Base-by-base conservation (phyloP, 2,113 vertebrate species). In the Pygoscelis antarcticus region DNA sequence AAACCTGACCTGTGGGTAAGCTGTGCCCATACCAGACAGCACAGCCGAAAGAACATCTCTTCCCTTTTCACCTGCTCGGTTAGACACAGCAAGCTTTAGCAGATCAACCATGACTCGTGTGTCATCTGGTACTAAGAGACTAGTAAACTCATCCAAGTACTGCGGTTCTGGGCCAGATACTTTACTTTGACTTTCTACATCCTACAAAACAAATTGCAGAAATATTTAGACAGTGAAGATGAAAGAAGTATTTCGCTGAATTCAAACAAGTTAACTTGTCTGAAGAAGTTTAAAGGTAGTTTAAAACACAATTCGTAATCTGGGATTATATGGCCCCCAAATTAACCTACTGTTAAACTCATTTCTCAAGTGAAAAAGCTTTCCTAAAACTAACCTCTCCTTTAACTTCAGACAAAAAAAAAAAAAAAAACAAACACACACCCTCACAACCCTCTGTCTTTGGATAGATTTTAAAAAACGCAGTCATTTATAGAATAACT, bases 11-110 rank as follows among this genome's bases (percentile, higher is more conserved):
- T 99, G 99, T 25, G 99, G 99, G 96, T 99, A 99, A 42, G 99
- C 99, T 5, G 99, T 99, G 36, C 99, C 99, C 99, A 99, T 99
- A 83, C 99, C 99, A 10, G 99, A 99, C 36, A 99, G 98, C 91
- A 99, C 99, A 12, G 99, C 99, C 0, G 99, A 99, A 36, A 99
- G 98, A 76, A 99, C 99, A 14, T 99, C 99, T 93, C 96, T 98
- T 75, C 99, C 99, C 89, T 99, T 99, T 72, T 99, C 99, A 11
- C 99, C 99, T 0, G 99, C 99, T 60, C 99, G 98, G 94, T 97
- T 98, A 25, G 99, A 99, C 95, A 99, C 99, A 0, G 99, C 99
- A 76, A 99, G 98, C 96, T 99, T 99, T 17, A 99, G 98, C 91
- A 99, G 97, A 89, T 99, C 99, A 92, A 99, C 99, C 98, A 99